Base-by-base conservation (phyloP, 2,888 invertebrate species). In the Girardia tigrina region DNA sequence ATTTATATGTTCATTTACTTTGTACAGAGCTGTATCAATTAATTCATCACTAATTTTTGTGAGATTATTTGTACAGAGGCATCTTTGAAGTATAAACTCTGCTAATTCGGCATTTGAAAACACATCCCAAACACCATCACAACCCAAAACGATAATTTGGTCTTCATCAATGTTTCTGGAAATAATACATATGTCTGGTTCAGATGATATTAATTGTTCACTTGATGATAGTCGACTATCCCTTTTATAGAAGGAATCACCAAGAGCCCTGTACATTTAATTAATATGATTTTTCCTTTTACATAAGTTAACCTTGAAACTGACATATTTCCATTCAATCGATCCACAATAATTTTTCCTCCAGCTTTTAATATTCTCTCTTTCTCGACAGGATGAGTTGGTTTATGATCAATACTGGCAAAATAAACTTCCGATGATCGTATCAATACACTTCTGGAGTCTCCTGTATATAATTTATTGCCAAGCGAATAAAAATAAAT, bases 111-210 rank as follows among this genome's bases (percentile, higher is more conserved):
- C 91, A 85, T 94, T 95, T 83, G 88, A 89, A 91, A 97, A 94
- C 77, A 97, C 95, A 86, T 97, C 95, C 93, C 94, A 97, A 79
- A 97, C 90, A 79, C 97, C 97, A 85, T 97, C 97, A 84, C 97
- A 97, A 28, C 95, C 97, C 84, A 97, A 88, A 82, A 97, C 90
- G n/a, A 74, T 71, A 6, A 26, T 23, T 14, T 26, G 78, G 36
- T 36, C 36, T 12, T 36, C 16, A 12, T 36, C 16, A 36, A 16
- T 12, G 36, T 36, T 36, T 36, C 36, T 36, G 12, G 36, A 36
- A 36, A 36, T 36, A 36, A 36, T 36, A 36, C 16, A 36, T 91
- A 85, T 98, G 8, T 74, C 97, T 0, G 98, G 97, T 86, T 97
- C 95, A 0, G 97, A 94, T 0, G 94, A 95, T 28, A 98, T 95